Conservation (phyloP, 2,113 vertebrate genomes). For the Callipepla californica region DNA sequence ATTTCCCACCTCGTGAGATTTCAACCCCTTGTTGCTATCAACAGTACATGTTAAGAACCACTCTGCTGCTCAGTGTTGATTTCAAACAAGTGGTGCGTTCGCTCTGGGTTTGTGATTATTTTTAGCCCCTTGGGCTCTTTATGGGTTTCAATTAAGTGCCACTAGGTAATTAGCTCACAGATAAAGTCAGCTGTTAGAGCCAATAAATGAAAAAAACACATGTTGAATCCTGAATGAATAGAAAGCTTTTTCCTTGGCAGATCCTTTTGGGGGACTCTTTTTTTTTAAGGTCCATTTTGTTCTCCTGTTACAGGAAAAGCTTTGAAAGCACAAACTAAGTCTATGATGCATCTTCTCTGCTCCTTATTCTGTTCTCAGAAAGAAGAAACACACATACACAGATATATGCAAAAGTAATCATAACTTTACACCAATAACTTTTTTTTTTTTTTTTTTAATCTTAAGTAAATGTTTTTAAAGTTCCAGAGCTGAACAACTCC, state of each 20-base stretch:
- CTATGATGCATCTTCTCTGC: background rate
- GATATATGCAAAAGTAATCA: background rate
- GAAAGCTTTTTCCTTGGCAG: conserved; percentile 14
- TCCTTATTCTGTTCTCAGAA: background rate
- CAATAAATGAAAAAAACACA: background rate
- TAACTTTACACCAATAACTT: background rate
- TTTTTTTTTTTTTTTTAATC: background rate
- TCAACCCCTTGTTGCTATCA: background rate
- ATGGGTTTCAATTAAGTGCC: conserved; percentile 51
- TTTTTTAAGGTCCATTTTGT: background rate
- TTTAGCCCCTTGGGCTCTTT: conserved; percentile 48
- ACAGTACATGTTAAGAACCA: rapidly evolving
- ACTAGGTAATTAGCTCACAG: conserved; percentile 51
- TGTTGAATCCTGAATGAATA: background rate
- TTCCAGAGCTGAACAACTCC: conserved; percentile 15
- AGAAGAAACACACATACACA: background rate
- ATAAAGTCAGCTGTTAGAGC: background rate
- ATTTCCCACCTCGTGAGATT: background rate
- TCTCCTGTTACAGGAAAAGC: background rate
- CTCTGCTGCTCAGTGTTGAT: background rate
- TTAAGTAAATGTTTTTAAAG: conserved; percentile 27
- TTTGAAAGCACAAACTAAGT: background rate
- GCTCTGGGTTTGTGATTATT: conserved; percentile 15
- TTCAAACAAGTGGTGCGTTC: background rate
- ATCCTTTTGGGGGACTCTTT: background rate